Conservation (phyloP, 2,113 vertebrate species). For the Lophura nycthemera region DNA sequence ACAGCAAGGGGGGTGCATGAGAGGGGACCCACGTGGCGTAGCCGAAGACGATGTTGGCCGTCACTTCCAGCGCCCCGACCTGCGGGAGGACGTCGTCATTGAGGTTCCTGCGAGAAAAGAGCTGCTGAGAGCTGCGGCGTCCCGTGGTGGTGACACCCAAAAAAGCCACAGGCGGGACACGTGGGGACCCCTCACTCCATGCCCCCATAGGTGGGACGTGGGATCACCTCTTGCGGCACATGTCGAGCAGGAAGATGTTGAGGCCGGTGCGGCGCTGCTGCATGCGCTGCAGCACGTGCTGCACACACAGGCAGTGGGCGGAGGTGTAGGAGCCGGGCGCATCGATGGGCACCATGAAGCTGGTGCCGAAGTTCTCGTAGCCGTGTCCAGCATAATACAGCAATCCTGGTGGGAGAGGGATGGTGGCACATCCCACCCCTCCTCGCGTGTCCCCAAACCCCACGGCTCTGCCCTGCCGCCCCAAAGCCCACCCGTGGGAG, state of each 20-base stretch:
- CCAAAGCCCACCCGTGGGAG: neutral
- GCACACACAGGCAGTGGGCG: constrained; percentile 86
- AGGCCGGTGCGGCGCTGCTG: constrained; percentile 85
- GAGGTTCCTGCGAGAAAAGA: constrained; percentile 78
- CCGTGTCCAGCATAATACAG: constrained; percentile 89
- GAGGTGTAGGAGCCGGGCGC: constrained; percentile 84
- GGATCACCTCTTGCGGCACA: constrained; percentile 88
- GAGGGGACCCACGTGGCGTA: constrained; percentile 85
- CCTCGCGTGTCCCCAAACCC: neutral
- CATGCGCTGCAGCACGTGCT: constrained; percentile 84
- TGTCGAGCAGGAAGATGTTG: constrained; percentile 89
- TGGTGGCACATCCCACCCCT: neutral
- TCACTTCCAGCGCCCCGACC: constrained; percentile 82
- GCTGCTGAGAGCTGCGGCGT: neutral
- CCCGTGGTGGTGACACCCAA: neutral
- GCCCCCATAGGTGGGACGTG: neutral
- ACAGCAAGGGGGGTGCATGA: fast-evolving
- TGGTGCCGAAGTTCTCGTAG: constrained; percentile 91
- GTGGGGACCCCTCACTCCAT: fast-evolving
- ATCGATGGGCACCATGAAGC: constrained; percentile 90
- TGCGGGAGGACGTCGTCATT: constrained; percentile 82
- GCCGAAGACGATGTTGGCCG: constrained; percentile 88
- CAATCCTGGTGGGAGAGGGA: constrained; percentile 73
- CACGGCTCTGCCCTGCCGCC: fast-evolving
- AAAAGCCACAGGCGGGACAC: neutral